Evolutionary conservation across 2,888 invertebrate species (phyloP).

Genomic region (Rhaphigaster nebulosa): DNA sequence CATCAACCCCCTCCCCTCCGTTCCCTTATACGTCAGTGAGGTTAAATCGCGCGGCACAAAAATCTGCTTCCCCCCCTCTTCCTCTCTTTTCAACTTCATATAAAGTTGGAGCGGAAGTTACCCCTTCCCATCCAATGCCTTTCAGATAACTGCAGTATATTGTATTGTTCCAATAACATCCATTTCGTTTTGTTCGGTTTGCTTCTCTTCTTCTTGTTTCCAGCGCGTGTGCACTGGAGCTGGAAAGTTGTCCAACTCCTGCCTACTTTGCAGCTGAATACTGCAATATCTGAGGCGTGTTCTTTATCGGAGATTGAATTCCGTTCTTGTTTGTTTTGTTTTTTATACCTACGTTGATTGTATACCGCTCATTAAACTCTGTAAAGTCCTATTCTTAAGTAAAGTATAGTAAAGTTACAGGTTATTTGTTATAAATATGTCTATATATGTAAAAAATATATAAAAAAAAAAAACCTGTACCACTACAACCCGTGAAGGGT

Average conservation of each 20-base stretch:
- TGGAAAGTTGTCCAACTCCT: neutral
- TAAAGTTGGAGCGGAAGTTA: neutral
- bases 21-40: conserved; percentile 11
- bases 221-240: neutral
- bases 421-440: too few relatives aligned
- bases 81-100: conserved; percentile 11
- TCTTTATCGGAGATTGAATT: neutral
- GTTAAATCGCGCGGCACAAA: conserved; percentile 12
- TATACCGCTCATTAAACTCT: too few relatives aligned
- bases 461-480: too few relatives aligned
- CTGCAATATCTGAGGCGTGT: neutral
- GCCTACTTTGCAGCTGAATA: neutral
- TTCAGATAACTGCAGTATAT: neutral
- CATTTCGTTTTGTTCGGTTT: neutral
- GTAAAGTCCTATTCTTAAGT: too few relatives aligned
- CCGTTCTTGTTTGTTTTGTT: too few relatives aligned
- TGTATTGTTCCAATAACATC: conserved; percentile 36
- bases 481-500: too few relatives aligned
- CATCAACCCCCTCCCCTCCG: neutral
- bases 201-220: neutral
- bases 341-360: too few relatives aligned
- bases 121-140: neutral
- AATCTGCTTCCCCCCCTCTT: neutral
- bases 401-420: too few relatives aligned
- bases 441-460: too few relatives aligned